These are phyloP conservation scores for Troglohyphantes excavatus DNA, from an alignment of 2,888 invertebrate genomes.

Conservation along the genomic window DNA sequence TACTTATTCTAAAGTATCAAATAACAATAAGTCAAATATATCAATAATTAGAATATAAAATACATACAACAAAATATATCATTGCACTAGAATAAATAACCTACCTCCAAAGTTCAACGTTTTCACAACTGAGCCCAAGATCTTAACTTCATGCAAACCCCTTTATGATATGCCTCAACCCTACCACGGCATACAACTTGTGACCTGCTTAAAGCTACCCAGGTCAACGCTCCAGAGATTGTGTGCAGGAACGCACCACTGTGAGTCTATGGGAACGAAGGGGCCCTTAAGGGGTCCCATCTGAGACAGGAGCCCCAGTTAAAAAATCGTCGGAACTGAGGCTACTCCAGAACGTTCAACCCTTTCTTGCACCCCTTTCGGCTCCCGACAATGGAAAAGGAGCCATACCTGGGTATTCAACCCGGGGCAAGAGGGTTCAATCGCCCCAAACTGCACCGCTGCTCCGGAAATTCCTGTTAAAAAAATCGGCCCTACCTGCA, in stretches of 20 bases:
- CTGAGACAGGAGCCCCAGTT: slow-evolving; percentile 22
- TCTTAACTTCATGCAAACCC: not conserved
- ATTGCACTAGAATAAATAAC: not conserved
- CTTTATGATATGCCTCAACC: not conserved
- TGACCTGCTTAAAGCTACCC: slow-evolving; percentile 62
- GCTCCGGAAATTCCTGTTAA: slow-evolving; percentile 66
- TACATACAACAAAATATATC: not conserved
- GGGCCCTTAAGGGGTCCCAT: slow-evolving; percentile 43
- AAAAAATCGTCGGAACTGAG: slow-evolving; percentile 55
- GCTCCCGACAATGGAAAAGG: slow-evolving; percentile 26
- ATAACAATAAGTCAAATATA: not conserved
- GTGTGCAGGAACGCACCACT: slow-evolving; percentile 47
- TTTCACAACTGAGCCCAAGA: not conserved
- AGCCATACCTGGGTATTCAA: slow-evolving; percentile 56
- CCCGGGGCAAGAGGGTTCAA: slow-evolving; percentile 55
- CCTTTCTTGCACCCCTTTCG: slow-evolving; percentile 52
- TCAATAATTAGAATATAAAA: not conserved
- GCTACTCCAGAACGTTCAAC: slow-evolving; percentile 68
- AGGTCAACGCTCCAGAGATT: slow-evolving; percentile 60
- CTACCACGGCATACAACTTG: not conserved
- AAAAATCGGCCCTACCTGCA: slow-evolving; percentile 59
- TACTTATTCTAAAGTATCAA: not conserved
- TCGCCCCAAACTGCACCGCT: slow-evolving; percentile 34
- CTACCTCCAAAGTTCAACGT: not conserved
- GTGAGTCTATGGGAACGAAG: slow-evolving; percentile 69